Conservation (phyloP, 2,113 vertebrate genomes). For the Gnathonemus longibarbis region DNA sequence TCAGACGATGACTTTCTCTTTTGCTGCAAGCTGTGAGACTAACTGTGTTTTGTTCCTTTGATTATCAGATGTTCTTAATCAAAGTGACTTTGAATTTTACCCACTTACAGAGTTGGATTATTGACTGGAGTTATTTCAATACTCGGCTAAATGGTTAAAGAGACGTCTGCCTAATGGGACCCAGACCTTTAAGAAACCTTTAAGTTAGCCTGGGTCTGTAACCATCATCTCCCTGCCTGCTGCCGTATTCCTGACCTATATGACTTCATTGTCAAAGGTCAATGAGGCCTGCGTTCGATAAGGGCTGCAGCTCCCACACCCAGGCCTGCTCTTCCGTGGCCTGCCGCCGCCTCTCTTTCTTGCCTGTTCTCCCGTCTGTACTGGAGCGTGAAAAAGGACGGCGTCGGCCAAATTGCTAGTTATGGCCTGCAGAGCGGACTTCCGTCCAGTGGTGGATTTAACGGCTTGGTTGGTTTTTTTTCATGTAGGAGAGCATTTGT, state of each 20-base stretch:
- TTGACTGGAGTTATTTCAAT: neutral
- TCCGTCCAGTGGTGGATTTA: constrained; percentile 1
- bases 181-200: neutral
- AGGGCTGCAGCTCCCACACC: neutral
- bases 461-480: neutral
- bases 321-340: neutral
- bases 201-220: neutral
- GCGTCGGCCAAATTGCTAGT: neutral
- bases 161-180: neutral
- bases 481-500: neutral
- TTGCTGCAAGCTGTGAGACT: neutral
- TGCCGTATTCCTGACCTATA: neutral
- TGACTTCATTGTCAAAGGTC: constrained; percentile 3
- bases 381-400: neutral
- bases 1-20: neutral
- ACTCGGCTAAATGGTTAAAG: neutral
- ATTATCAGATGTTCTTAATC: neutral
- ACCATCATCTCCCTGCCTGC: neutral
- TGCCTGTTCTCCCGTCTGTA: neutral
- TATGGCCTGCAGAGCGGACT: neutral
- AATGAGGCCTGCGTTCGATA: neutral
- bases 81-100: neutral
- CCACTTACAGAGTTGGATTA: neutral
- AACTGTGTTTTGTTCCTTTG: neutral
- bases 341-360: neutral